Conservation (phyloP, 1,140 invertebrate species). For the Hycleus phaleratus region DNA sequence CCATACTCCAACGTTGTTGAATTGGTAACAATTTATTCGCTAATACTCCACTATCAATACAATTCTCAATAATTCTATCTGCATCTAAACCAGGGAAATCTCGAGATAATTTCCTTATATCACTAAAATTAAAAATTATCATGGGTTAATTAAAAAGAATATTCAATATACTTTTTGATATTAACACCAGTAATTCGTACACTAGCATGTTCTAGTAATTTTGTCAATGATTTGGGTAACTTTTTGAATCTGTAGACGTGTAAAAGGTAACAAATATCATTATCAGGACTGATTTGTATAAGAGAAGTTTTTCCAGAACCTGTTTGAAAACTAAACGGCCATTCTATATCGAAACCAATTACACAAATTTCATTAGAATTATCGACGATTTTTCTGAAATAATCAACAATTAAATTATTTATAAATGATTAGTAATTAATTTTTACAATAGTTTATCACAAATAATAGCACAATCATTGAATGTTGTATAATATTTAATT, state of each 20-base stretch:
- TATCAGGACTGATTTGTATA: constrained; percentile 48
- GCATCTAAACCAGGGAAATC: constrained; percentile 52
- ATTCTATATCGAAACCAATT: constrained; percentile 57
- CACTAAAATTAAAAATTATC: constrained; percentile 39
- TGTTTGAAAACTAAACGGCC: constrained; percentile 54
- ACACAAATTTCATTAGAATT: constrained; percentile 40
- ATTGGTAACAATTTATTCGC: constrained; percentile 48
- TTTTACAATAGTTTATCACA: constrained; percentile 50
- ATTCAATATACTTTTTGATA: constrained; percentile 51
- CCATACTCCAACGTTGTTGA: constrained; percentile 53
- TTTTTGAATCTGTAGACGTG: constrained; percentile 48
- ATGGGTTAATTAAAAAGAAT: background rate
- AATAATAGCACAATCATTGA: constrained; percentile 44
- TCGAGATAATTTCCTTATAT: constrained; percentile 53
- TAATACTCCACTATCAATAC: constrained; percentile 50
- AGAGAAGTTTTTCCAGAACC: constrained; percentile 53
- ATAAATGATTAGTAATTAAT: background rate
- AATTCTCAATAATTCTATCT: constrained; percentile 49
- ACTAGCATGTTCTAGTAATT: constrained; percentile 50
- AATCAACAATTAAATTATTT: background rate
- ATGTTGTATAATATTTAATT: constrained; percentile 46
- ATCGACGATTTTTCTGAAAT: constrained; percentile 19
- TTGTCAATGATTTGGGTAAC: constrained; percentile 47
- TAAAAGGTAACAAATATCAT: constrained; percentile 48
- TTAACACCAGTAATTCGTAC: constrained; percentile 54